Conservation (phyloP, 2,888 invertebrate genomes). For the Anarsia innoxiella region DNA sequence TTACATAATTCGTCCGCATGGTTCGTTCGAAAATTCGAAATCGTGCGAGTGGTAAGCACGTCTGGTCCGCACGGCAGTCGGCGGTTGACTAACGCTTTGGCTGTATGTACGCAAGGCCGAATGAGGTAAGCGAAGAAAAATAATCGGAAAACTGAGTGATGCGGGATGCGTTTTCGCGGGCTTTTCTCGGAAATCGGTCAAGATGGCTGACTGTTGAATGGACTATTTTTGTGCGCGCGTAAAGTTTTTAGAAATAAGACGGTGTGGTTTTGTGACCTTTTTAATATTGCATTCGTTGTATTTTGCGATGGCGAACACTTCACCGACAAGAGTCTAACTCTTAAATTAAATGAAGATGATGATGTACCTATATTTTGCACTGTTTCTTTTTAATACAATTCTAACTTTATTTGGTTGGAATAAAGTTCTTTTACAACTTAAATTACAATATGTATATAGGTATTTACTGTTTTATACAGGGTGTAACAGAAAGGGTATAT, state of each 20-base stretch:
- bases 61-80: slow-evolving; percentile 34
- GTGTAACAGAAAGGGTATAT: no score
- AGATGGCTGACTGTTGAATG: slow-evolving; percentile 18
- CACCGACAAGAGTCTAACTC: no score
- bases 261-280: not conserved
- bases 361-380: no score
- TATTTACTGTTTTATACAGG: no score
- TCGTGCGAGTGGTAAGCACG: slow-evolving; percentile 27
- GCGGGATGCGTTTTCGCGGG: slow-evolving; percentile 34
- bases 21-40: slow-evolving; percentile 61
- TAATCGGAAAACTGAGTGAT: slow-evolving; percentile 35
- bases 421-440: no score
- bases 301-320: no score
- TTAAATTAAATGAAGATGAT: no score
- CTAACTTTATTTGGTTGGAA: no score
- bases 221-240: slow-evolving; percentile 26
- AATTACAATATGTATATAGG: no score
- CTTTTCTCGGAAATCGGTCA: slow-evolving; percentile 47
- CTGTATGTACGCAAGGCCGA: slow-evolving; percentile 29
- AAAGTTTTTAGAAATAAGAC: not conserved
- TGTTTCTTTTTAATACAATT: no score
- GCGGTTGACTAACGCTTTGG: slow-evolving; percentile 33
- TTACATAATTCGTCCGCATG: slow-evolving; percentile 67
- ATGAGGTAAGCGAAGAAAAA: slow-evolving; percentile 51
- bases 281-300: no score